Evolutionary conservation across 2,797 vertebrate species (phyloP), one percentile per base, ranked within the genome.

Genomic region (Falco novaeseelandiae): DNA sequence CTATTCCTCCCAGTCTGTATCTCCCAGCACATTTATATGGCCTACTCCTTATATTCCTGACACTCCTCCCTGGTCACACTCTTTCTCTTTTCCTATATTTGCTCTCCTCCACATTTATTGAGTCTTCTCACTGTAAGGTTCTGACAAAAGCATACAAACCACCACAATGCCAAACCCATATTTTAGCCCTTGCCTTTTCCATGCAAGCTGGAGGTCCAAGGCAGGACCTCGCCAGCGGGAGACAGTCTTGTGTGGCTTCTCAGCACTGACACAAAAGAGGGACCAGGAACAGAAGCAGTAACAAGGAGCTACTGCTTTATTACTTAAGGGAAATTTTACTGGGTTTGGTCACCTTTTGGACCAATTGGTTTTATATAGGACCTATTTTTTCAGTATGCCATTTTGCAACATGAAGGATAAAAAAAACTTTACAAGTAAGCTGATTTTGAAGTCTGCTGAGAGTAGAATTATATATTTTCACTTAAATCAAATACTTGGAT

Each of bases 111-210:
- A 3, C 15, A 34, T 38, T 36, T 66, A 29, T 48, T 20, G 20
- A 46, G 4, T 82, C 38, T 58, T 74, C 48, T 27, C 14, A 42
- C n/a, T 2, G 9, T 59, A 44, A 85, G 6, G 6, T 73, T 30
- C 34, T 16, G 32, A 42, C 21, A 38, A 55, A 91, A 44, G 4
- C 30, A 44, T 51, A n/a, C 8, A 71, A 89, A 3, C 12, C 26
- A 42, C 20, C 12, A 44, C 14, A 67, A 29, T 0, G 4, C 3
- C 40, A 30, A 0, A 0, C 22, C 25, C 5, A 11, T 25, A 71
- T 42, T 84, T 65, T 51, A 61, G 40, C 12, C 49, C 8, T 85
- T n/a, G 19, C 4, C 46, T 61, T 30, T 63, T 49, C 57, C 36
- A 22, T n/a, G 57, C 14, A 55, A 81, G 17, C 5, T 54, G 49